Base-by-base conservation (phyloP, 2,113 vertebrate genomes). In the Amazona vittata region DNA sequence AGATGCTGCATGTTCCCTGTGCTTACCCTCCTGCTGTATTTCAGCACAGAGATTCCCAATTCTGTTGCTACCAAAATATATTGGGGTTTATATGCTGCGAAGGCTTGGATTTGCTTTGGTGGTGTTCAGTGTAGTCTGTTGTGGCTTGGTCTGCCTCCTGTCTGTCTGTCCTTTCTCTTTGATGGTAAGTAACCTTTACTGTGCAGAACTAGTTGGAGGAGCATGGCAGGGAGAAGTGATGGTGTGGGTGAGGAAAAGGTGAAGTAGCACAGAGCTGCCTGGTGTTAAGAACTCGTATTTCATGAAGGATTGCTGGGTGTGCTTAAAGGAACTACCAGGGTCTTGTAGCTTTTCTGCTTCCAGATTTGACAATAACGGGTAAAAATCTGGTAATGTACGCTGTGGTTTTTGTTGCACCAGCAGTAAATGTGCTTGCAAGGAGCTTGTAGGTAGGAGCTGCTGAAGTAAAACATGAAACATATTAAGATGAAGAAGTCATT, bases 151-250 rank as follows among this genome's bases (percentile, higher is more conserved):
- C n/a, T 50, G 21, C 62, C 37, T 73, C 10, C 62, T 84, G 67
- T 35, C 78, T 55, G 26, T 37, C 39, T n/a, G 37, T 9, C 28
- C 35, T 55, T 77, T 22, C 62, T 70, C 53, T 70, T 35, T 33
- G 80, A 6, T 53, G 64, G 26, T 33, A 53, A 85, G 49, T 85
- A n/a, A 33, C 31, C 21, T 65, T 52, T 7, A 5, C 46, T 26
- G 1, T 29, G 60, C 57, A 53, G 53, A 85, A 63, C 62, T 50
- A 20, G 57, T 17, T 5, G 4, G 75, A 50, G 65, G 55, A 77
- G 52, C 5, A 1, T 2, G 31, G 20, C 12, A 21, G 64, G 25
- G 59, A 18, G 14, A 10, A 70, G 62, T 2, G 43, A 19, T 0
- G 1, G 55, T 10, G 15, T 43, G 10, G 31, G 15, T 74, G 69